Conservation (phyloP, 1,140 invertebrate genomes). For the Teleogryllus occipitalis region DNA sequence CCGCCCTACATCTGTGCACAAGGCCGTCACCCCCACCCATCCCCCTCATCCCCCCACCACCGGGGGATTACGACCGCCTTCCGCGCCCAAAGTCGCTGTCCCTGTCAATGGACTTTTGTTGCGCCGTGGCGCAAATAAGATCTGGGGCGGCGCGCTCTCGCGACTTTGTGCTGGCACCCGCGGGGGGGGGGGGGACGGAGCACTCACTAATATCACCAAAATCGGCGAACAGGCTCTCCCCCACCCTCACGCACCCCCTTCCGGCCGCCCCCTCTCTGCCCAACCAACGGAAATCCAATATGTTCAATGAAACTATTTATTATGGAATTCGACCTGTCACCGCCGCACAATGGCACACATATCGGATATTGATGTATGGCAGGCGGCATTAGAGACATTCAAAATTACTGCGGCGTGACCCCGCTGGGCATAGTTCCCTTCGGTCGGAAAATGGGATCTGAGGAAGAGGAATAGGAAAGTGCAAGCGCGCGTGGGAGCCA, state of each 20-base stretch:
- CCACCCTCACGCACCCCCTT: background rate
- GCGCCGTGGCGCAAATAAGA: background rate
- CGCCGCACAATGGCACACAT: background rate
- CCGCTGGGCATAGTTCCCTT: background rate
- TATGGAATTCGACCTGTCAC: background rate
- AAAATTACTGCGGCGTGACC: background rate
- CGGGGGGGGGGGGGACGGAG: too few relatives aligned
- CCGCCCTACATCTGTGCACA: too few relatives aligned
- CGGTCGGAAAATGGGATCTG: background rate
- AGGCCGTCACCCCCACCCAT: too few relatives aligned
- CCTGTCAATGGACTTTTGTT: background rate
- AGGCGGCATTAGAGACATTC: background rate
- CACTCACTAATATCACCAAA: too few relatives aligned
- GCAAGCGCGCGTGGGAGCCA: background rate
- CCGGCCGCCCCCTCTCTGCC: background rate
- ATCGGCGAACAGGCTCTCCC: background rate
- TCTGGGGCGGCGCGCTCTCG: background rate
- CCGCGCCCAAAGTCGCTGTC: too few relatives aligned
- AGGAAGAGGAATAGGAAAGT: background rate
- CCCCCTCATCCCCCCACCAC: too few relatives aligned
- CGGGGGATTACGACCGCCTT: too few relatives aligned
- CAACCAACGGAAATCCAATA: background rate
- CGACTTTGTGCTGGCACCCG: too few relatives aligned
- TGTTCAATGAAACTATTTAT: slow-evolving; percentile 6
- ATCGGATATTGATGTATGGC: background rate